A percentile compares a stretch with the other conserved stretches of the same genome.
phyloP scores from a whole-genome alignment of 2,888 invertebrate species.

The Acanthosepion pharaonis region DNA sequence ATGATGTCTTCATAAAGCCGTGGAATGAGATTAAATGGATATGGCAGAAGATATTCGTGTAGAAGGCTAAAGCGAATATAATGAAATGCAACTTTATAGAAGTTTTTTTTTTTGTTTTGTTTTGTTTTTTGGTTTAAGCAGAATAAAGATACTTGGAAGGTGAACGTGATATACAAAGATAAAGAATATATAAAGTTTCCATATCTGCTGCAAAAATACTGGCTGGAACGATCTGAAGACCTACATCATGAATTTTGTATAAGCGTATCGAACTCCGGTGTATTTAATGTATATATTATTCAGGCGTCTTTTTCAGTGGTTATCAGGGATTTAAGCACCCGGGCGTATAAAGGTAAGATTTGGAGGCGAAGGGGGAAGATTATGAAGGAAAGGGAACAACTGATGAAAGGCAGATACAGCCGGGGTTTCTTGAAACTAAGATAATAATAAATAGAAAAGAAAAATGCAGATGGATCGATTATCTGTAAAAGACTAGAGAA shows the following conservation, averaged over 20 bases:
- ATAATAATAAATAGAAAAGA: background rate
- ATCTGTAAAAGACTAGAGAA: background rate
- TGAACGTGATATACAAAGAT: no score
- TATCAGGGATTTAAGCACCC: background rate
- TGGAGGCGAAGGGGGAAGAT: background rate
- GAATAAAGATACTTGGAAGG: no score
- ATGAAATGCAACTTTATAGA: no score
- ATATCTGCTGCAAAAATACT: no score
- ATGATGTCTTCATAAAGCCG: no score
- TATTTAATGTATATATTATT: background rate
- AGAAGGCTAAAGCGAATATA: no score
- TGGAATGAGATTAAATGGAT: no score
- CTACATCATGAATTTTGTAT: background rate
- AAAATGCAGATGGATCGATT: background rate
- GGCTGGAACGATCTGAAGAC: background rate
- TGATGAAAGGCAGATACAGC: background rate
- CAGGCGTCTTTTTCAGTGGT: background rate
- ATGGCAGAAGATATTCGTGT: no score
- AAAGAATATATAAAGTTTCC: no score
- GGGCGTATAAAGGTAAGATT: background rate
- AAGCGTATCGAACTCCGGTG: background rate
- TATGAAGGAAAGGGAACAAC: background rate
- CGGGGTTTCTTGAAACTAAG: background rate
- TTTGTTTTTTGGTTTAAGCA: no score
- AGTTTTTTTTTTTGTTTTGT: no score